Evolutionary conservation across 1,140 invertebrate species (phyloP).

Genomic region (Neuroterus valhalla): DNA sequence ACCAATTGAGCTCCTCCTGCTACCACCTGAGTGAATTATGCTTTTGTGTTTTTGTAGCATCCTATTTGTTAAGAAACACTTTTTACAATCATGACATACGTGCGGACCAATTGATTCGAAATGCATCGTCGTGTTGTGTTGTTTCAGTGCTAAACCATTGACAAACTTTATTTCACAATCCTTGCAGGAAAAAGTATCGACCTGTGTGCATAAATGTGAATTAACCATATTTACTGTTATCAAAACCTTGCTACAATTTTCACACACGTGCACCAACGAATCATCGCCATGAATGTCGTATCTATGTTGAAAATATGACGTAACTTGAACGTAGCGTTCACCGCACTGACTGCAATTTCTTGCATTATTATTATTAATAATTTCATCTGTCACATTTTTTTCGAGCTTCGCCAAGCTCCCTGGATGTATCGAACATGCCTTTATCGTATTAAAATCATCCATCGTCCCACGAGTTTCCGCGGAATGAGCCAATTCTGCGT

Average conservation of each 20-base stretch:
- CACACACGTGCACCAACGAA: constrained; percentile 54
- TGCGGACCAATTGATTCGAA: constrained; percentile 40
- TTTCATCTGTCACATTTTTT: not conserved
- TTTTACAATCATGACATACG: constrained; percentile 45
- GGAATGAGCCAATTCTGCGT: no score
- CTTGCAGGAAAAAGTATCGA: constrained; percentile 45
- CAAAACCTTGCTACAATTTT: constrained; percentile 53
- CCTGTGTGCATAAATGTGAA: constrained; percentile 47
- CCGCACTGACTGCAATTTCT: constrained; percentile 38
- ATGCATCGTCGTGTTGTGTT: constrained; percentile 54
- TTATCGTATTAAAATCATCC: no score
- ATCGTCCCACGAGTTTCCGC: no score
- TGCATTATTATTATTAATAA: constrained; percentile 27
- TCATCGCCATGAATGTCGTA: constrained; percentile 53
- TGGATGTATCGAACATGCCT: no score
- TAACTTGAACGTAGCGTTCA: constrained; percentile 12
- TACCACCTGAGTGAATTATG: constrained; percentile 19
- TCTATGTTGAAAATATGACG: constrained; percentile 37
- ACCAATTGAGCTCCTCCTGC: not conserved
- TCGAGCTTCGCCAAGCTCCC: not conserved
- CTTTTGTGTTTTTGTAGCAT: constrained; percentile 52
- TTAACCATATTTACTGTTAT: constrained; percentile 46
- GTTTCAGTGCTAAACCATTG: constrained; percentile 35
- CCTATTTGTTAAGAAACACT: constrained; percentile 48
- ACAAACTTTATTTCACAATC: constrained; percentile 43